These are phyloP conservation scores for Tholera decimalis DNA, from an alignment of 2,888 invertebrate species.

Conservation along the genomic window DNA sequence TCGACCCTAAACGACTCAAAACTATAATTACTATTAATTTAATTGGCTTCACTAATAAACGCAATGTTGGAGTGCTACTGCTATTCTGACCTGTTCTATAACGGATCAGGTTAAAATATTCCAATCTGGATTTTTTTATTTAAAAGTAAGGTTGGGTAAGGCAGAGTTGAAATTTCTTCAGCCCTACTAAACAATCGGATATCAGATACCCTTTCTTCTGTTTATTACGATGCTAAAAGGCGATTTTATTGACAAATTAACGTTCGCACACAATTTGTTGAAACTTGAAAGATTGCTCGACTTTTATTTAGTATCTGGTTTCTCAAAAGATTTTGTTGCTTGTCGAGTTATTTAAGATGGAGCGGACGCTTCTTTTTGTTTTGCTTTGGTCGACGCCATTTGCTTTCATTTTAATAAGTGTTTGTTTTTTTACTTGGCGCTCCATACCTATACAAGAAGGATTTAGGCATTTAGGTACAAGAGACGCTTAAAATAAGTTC, in stretches of 20 bases:
- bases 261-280: conserved; percentile 40
- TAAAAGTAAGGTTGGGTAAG: too few species aligned
- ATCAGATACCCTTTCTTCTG: conserved; percentile 21
- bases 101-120: too few species aligned
- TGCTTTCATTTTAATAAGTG: not conserved
- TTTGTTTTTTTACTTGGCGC: not conserved
- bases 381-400: conserved; percentile 7
- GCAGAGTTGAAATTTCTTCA: too few species aligned
- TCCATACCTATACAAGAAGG: not conserved
- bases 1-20: too few species aligned
- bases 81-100: too few species aligned
- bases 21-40: too few species aligned
- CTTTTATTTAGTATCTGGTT: conserved; percentile 21
- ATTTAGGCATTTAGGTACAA: too few species aligned
- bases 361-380: conserved; percentile 1
- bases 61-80: too few species aligned
- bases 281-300: conserved; percentile 21
- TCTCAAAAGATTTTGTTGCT: not conserved
- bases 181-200: conserved; percentile 32
- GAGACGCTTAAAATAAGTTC: not conserved
- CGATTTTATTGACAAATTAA: conserved; percentile 55
- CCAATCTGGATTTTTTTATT: too few species aligned
- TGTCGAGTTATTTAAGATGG: conserved; percentile 29
- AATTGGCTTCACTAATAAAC: too few species aligned
- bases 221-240: conserved; percentile 50